These are phyloP conservation scores for Pocillopora grandis DNA, from an alignment of 92 coral and sea anemone species.

Conservation along the genomic window DNA sequence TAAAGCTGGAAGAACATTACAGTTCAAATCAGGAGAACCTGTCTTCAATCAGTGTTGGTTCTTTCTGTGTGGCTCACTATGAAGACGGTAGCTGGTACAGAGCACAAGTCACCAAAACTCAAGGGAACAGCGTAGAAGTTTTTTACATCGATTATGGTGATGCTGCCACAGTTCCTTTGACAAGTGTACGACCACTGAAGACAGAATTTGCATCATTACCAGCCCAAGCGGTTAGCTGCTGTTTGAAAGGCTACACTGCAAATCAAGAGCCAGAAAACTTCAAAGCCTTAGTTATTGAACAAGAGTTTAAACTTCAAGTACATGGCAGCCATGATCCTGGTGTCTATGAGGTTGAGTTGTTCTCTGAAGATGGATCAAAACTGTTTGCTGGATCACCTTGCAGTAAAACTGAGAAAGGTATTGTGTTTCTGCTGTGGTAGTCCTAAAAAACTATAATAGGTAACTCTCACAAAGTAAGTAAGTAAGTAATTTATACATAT, in stretches of 20 bases:
- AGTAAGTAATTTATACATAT: too few relatives aligned
- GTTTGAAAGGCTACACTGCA: conserved; percentile 32
- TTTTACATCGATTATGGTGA: conserved; percentile 92
- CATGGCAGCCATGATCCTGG: conserved; percentile 15
- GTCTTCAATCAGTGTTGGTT: conserved; percentile 36
- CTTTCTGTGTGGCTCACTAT: conserved; percentile 64
- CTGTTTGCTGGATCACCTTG: neutral
- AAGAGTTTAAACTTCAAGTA: conserved; percentile 62
- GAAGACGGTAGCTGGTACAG: conserved; percentile 84
- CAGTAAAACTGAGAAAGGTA: conserved; percentile 1
- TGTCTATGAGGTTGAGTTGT: conserved; percentile 49
- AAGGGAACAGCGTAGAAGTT: conserved; percentile 36
- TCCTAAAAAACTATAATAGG: too few relatives aligned
- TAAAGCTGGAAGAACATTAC: conserved; percentile 65
- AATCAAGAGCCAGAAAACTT: conserved; percentile 34
- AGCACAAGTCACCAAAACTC: conserved; percentile 48
- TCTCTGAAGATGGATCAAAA: conserved; percentile 40
- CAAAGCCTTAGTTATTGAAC: conserved; percentile 56
- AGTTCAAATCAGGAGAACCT: conserved; percentile 38
- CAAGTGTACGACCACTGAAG: conserved; percentile 44
- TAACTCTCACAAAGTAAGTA: too few relatives aligned
- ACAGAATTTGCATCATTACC: conserved; percentile 61
- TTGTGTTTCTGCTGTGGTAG: neutral
- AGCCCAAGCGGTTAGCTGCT: conserved; percentile 62
- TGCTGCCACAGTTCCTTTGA: conserved; percentile 64